Conservation (phyloP, 2,888 invertebrate species). For the Autographa gamma region DNA sequence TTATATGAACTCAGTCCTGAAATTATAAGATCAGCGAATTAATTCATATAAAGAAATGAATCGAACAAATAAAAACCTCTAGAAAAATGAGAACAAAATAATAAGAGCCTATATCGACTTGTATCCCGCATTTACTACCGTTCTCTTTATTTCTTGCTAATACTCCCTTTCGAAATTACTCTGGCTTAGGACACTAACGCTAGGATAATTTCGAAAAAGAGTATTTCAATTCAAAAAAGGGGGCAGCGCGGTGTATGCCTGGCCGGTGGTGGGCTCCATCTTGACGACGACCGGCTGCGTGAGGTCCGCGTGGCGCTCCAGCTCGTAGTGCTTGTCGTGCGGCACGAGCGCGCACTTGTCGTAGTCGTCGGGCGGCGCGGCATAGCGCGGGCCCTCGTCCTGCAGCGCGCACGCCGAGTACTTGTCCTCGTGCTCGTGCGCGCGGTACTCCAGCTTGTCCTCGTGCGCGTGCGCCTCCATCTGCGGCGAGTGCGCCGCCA, state of each 20-base stretch:
- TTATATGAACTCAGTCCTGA: conserved; percentile 43
- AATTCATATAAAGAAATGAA: conserved; percentile 46
- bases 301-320: conserved; percentile 82
- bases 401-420: conserved; percentile 84
- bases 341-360: conserved; percentile 89
- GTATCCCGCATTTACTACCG: not conserved
- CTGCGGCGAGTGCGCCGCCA: conserved; percentile 90
- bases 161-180: conserved; percentile 88
- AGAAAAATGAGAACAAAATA: conserved; percentile 41
- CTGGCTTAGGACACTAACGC: conserved; percentile 47
- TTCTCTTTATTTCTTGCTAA: conserved; percentile 53
- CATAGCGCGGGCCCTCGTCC: conserved; percentile 88
- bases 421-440: conserved; percentile 85
- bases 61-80: conserved; percentile 21
- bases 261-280: conserved; percentile 87
- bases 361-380: conserved; percentile 89
- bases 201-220: conserved; percentile 89
- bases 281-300: conserved; percentile 87
- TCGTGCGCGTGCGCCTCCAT: conserved; percentile 88
- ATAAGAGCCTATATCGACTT: conserved; percentile 14
- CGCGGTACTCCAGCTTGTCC: conserved; percentile 82
- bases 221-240: conserved; percentile 93
- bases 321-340: conserved; percentile 85
- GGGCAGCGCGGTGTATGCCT: conserved; percentile 92
- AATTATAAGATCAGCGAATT: conserved; percentile 28